Evolutionary conservation across 1,140 invertebrate genomes (phyloP).

Genomic region (Ganaspis sp.): DNA sequence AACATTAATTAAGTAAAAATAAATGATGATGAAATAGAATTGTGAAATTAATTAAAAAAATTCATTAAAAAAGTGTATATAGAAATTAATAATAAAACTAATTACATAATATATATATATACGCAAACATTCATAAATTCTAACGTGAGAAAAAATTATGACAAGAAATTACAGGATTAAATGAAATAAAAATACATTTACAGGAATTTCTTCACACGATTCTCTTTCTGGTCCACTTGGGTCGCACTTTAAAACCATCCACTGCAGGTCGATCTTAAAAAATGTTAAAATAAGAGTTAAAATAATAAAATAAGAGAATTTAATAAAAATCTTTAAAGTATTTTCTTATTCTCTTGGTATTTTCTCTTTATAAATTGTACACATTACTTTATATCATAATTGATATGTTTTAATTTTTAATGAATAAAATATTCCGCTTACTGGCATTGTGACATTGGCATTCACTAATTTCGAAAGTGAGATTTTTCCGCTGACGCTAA

Average conservation of each 20-base stretch:
- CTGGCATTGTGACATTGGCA: slow-evolving; percentile 79
- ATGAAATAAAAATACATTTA: slow-evolving; percentile 61
- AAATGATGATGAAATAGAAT: no score
- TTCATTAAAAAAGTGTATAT: no score
- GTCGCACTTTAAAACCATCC: slow-evolving; percentile 88
- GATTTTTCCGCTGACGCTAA: slow-evolving; percentile 83
- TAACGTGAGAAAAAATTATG: no score
- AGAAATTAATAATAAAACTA: no score
- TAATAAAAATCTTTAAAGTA: neutral
- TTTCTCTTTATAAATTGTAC: slow-evolving; percentile 20
- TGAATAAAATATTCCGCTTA: slow-evolving; percentile 69
- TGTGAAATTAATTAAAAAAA: no score
- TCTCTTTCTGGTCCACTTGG: slow-evolving; percentile 83
- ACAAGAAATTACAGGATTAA: no score
- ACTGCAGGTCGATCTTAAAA: slow-evolving; percentile 86
- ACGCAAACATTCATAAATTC: no score
- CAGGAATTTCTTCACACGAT: slow-evolving; percentile 83
- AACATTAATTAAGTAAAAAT: no score
- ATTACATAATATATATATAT: no score
- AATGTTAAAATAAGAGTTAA: neutral
- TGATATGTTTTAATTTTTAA: no score
- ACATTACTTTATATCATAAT: no score
- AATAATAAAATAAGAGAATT: neutral
- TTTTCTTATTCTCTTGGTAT: slow-evolving; percentile 16
- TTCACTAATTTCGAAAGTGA: slow-evolving; percentile 80